A percentile compares a stretch with the other conserved stretches of the same genome.
phyloP scores from a whole-genome alignment of 1,140 invertebrate genomes.

The Eciton burchellii region DNA sequence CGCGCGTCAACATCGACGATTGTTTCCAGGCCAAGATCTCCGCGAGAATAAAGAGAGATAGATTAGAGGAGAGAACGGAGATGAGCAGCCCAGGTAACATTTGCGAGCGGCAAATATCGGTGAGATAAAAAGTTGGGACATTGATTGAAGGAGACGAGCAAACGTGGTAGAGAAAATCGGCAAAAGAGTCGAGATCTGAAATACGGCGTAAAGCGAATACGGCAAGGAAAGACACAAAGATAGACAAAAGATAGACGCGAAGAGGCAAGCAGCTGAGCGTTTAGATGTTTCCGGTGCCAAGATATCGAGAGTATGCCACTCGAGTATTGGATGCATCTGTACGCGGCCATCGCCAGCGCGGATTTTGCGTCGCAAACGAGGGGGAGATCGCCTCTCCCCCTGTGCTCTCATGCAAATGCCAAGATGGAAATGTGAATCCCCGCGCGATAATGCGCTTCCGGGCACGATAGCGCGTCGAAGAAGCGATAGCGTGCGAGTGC shows the following conservation, averaged over 20 bases:
- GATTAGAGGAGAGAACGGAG: too few relatives aligned
- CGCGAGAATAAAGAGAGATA: neutral
- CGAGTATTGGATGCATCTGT: neutral
- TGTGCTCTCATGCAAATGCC: conserved; percentile 42
- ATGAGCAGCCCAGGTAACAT: too few relatives aligned
- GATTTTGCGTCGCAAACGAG: conserved; percentile 26
- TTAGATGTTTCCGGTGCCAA: neutral
- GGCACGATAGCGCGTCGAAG: conserved; percentile 70
- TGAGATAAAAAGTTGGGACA: too few relatives aligned
- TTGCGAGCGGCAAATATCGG: too few relatives aligned
- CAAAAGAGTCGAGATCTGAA: too few relatives aligned
- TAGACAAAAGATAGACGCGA: neutral
- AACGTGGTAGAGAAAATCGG: too few relatives aligned
- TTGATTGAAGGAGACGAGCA: too few relatives aligned
- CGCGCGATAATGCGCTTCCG: conserved; percentile 73
- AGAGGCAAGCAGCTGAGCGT: too few relatives aligned
- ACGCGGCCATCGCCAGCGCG: neutral
- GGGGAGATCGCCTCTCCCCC: conserved; percentile 8
- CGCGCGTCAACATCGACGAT: conserved; percentile 28
- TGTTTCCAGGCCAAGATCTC: conserved; percentile 1
- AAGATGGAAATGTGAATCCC: conserved; percentile 70
- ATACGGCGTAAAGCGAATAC: too few relatives aligned
- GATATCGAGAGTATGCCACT: neutral
- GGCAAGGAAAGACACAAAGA: neutral
- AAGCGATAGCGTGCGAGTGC: conserved; percentile 49